phyloP scores from a whole-genome alignment of 1,140 invertebrate species.

The Doryteuthis pealeii region DNA sequence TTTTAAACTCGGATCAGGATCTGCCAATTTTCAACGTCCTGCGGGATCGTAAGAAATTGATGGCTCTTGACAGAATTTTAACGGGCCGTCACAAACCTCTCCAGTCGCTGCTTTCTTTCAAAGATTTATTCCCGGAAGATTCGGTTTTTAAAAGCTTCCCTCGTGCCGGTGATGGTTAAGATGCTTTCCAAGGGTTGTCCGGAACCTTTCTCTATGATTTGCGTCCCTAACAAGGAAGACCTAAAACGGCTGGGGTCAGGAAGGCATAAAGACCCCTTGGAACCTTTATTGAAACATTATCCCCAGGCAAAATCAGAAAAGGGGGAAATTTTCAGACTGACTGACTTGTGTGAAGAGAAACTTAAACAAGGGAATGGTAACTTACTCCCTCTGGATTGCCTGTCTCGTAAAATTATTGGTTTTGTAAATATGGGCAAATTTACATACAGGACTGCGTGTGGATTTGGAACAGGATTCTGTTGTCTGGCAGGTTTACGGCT shows the following conservation, averaged over 20 bases:
- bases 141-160: conserved; percentile 64
- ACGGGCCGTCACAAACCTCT: background rate
- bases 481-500: conserved; percentile 32
- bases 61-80: background rate
- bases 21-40: background rate
- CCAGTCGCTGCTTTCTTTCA: conserved; percentile 2
- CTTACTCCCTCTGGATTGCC: conserved; percentile 20
- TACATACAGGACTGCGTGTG: conserved; percentile 63
- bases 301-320: conserved; percentile 64
- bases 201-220: conserved; percentile 43
- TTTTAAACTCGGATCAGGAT: conserved; percentile 65
- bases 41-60: conserved; percentile 1
- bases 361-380: conserved; percentile 15
- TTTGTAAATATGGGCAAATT: conserved; percentile 73
- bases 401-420: conserved; percentile 69
- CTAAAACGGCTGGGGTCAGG: conserved; percentile 58
- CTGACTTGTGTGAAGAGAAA: conserved; percentile 47
- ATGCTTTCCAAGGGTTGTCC: conserved; percentile 45
- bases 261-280: conserved; percentile 64
- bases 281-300: conserved; percentile 66
- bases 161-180: conserved; percentile 44
- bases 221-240: conserved; percentile 65
- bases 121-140: background rate
- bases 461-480: conserved; percentile 46
- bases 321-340: conserved; percentile 50